Percentiles rank a stretch among this genome's conserved stretches.
These are phyloP conservation scores for Spodoptera frugiperda DNA, from an alignment of 1,140 invertebrate genomes.

Conservation along the genomic window DNA sequence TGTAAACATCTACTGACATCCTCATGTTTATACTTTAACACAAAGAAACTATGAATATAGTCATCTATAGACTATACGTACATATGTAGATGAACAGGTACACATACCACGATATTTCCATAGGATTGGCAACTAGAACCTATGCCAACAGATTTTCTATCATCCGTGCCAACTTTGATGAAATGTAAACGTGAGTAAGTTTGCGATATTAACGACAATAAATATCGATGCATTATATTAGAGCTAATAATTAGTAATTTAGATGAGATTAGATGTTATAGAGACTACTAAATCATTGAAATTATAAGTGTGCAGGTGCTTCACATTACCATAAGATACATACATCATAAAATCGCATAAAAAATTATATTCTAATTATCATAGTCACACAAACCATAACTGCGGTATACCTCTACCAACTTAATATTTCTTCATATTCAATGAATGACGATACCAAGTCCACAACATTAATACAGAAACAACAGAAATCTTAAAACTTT, in stretches of 20 bases:
- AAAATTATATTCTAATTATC: too few species aligned
- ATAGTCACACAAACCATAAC: slow-evolving; percentile 10
- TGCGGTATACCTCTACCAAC: slow-evolving; percentile 7
- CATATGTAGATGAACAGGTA: not conserved
- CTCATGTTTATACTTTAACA: slow-evolving; percentile 4
- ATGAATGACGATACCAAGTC: not conserved
- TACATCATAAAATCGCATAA: not conserved
- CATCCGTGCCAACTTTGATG: not conserved
- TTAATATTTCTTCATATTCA: slow-evolving; percentile 10
- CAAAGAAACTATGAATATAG: slow-evolving; percentile 12
- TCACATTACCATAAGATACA: too few species aligned
- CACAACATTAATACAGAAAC: not conserved
- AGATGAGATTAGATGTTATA: not conserved
- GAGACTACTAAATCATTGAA: too few species aligned
- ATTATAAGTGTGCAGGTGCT: too few species aligned
- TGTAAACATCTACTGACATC: slow-evolving; percentile 15
- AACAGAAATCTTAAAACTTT: slow-evolving; percentile 16
- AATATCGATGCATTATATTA: too few species aligned
- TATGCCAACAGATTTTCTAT: slow-evolving; percentile 23
- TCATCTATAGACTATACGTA: not conserved
- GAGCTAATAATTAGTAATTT: not conserved
- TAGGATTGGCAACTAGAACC: slow-evolving; percentile 13
- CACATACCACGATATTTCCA: slow-evolving; percentile 18
- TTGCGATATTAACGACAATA: slow-evolving; percentile 8
- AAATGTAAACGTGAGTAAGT: not conserved